Conservation (phyloP, 2,113 vertebrate species). For the Psettodes erumei region DNA sequence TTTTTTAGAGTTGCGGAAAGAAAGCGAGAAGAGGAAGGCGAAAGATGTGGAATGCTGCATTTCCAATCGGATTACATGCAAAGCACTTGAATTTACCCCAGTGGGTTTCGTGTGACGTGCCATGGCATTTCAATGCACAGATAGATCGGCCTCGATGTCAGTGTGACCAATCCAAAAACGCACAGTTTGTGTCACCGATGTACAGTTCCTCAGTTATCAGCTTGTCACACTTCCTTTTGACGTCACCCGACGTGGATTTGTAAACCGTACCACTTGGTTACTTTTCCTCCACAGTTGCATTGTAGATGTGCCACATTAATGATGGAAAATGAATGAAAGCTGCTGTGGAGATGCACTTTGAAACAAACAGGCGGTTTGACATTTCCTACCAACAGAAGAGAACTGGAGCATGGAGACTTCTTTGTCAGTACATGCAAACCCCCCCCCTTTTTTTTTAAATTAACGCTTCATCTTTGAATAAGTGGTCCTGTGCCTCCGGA, state of each 20-base stretch:
- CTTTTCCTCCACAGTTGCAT: accelerated
- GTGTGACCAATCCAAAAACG: neutral
- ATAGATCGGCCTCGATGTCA: neutral
- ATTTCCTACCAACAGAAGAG: neutral
- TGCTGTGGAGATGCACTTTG: neutral
- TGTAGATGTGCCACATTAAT: neutral
- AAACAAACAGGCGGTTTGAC: no score
- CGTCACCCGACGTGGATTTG: neutral
- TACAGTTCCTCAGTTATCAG: neutral
- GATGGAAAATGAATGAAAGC: neutral
- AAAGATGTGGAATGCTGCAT: neutral
- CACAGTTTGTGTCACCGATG: neutral
- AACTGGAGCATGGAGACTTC: neutral
- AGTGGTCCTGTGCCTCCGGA: neutral
- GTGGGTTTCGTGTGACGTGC: neutral
- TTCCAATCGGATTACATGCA: neutral
- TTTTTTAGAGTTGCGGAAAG: neutral
- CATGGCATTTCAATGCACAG: neutral
- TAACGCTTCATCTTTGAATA: constrained; percentile 5
- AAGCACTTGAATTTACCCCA: constrained; percentile 2
- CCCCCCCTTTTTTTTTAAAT: constrained; percentile 7
- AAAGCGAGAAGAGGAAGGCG: neutral
- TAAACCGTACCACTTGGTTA: neutral
- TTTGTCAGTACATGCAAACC: constrained; percentile 16
- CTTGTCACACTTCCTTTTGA: neutral